A percentile compares a stretch with the other conserved stretches of the same genome.
Conservation (phyloP, 2,888 invertebrate species). For the Bruchidius siliquastri region DNA sequence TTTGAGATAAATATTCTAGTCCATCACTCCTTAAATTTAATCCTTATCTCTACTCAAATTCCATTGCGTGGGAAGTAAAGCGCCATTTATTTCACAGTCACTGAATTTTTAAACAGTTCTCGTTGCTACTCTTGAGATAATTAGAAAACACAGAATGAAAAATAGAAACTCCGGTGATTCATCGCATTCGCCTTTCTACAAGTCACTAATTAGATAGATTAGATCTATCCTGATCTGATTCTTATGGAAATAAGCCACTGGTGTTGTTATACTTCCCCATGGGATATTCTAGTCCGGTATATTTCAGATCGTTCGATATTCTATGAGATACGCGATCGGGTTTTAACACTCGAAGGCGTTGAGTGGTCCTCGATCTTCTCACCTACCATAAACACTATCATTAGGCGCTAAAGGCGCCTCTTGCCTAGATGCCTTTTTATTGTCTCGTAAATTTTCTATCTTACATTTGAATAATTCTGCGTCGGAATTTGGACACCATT, state of each 20-base stretch:
- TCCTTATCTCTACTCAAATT: no score
- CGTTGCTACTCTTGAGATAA: no score
- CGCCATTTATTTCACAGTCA: no score
- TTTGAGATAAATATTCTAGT: no score
- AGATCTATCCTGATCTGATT: constrained; percentile 10
- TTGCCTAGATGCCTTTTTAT: neutral
- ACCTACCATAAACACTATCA: constrained; percentile 18
- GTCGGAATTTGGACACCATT: neutral
- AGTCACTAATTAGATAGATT: constrained; percentile 5
- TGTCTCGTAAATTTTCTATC: neutral
- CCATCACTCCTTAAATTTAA: no score
- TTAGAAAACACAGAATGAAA: no score
- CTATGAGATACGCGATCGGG: constrained; percentile 16
- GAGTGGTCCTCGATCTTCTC: constrained; percentile 24
- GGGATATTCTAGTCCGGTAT: neutral
- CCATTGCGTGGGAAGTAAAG: no score
- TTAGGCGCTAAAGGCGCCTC: constrained; percentile 15
- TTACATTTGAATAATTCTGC: neutral
- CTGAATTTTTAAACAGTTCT: no score
- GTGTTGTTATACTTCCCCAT: constrained; percentile 26
- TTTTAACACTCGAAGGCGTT: constrained; percentile 26
- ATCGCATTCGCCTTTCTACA: neutral
- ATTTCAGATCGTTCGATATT: neutral
- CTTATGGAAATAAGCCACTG: constrained; percentile 36
- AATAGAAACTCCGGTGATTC: neutral